Evolutionary conservation across 2,888 invertebrate species (phyloP).

Genomic region (Stenurella melanura): DNA sequence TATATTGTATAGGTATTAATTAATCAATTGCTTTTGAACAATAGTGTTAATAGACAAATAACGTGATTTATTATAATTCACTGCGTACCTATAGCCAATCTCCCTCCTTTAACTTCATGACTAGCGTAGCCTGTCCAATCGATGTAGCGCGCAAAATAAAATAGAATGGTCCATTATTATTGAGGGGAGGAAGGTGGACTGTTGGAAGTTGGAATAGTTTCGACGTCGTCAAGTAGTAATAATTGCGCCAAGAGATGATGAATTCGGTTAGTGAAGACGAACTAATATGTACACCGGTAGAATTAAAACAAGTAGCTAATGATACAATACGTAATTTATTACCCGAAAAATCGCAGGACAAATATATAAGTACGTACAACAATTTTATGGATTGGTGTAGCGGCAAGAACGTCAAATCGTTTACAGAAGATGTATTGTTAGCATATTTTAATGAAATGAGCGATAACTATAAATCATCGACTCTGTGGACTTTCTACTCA

Average conservation of each 20-base stretch:
- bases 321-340: background rate
- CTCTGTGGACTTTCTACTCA: conserved; percentile 36
- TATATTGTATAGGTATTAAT: too few relatives aligned
- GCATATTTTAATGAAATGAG: conserved; percentile 48
- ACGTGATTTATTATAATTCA: too few relatives aligned
- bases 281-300: background rate
- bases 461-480: conserved; percentile 43
- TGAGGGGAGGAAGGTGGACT: too few relatives aligned
- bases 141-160: too few relatives aligned
- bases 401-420: background rate
- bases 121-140: too few relatives aligned
- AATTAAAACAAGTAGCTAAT: background rate
- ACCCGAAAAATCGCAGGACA: background rate
- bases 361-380: background rate
- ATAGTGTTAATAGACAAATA: too few relatives aligned
- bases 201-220: too few relatives aligned
- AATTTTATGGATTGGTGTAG: conserved; percentile 2
- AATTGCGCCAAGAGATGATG: background rate
- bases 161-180: too few relatives aligned
- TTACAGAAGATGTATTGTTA: conserved; percentile 47
- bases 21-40: too few relatives aligned
- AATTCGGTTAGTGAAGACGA: conserved; percentile 4
- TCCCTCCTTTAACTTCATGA: too few relatives aligned
- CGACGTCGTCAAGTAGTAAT: background rate
- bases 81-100: too few relatives aligned